phyloP scores from a whole-genome alignment of 1,140 invertebrate species.

The Choristoneura fumiferana region DNA sequence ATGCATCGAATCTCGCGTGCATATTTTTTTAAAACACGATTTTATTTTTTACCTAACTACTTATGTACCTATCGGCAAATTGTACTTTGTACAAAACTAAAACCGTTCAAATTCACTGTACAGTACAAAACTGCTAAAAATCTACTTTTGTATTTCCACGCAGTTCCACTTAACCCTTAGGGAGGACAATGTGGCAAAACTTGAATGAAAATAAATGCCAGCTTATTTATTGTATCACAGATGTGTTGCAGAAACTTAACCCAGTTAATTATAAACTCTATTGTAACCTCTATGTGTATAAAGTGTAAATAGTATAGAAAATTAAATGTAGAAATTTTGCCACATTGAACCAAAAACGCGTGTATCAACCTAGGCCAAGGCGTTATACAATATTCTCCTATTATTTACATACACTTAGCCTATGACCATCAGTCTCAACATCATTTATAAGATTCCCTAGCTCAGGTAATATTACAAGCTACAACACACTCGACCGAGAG shows the following conservation, averaged over 20 bases:
- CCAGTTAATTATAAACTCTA: conserved; percentile 51
- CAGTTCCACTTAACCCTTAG: conserved; percentile 29
- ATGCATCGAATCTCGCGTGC: conserved; percentile 66
- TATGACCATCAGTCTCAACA: conserved; percentile 74
- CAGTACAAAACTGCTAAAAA: conserved; percentile 55
- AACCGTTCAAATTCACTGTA: conserved; percentile 59
- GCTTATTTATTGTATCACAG: conserved; percentile 74
- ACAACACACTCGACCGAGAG: conserved; percentile 60
- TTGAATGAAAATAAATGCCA: conserved; percentile 47
- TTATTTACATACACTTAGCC: conserved; percentile 76
- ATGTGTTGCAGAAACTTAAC: conserved; percentile 66
- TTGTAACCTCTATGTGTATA: conserved; percentile 37
- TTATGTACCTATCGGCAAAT: conserved; percentile 73
- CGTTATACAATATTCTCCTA: conserved; percentile 74
- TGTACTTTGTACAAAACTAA: conserved; percentile 76
- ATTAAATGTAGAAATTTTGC: conserved; percentile 55
- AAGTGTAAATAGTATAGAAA: conserved; percentile 36
- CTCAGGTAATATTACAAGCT: conserved; percentile 64
- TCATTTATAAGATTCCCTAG: conserved; percentile 63
- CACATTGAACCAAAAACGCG: conserved; percentile 50
- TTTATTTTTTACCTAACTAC: conserved; percentile 70
- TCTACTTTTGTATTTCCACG: conserved; percentile 39
- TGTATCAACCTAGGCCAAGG: conserved; percentile 71
- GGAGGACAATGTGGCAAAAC: conserved; percentile 55
- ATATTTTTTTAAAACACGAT: conserved; percentile 60